phyloP scores from a whole-genome alignment of 2,113 vertebrate species.

The Rynchops niger region DNA sequence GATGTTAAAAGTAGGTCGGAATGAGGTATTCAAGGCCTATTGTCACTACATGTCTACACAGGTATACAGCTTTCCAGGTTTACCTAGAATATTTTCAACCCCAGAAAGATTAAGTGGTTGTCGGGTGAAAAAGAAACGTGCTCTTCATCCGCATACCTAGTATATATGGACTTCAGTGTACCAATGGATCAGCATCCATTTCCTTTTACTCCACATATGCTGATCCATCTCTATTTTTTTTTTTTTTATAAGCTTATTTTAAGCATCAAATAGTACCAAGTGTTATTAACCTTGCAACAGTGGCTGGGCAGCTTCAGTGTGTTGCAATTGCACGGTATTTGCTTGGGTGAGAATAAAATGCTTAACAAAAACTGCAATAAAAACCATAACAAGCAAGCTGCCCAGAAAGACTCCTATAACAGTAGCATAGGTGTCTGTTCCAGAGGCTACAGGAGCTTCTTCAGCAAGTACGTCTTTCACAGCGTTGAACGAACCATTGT shows the following conservation, averaged over 20 bases:
- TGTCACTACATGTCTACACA: not conserved
- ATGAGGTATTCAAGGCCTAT: not conserved
- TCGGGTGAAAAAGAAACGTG: not conserved
- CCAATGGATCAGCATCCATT: not conserved
- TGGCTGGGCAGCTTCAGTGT: slow-evolving; percentile 85
- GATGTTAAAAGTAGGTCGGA: not conserved
- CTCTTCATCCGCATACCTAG: not conserved
- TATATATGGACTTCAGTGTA: not conserved
- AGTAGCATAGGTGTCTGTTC: slow-evolving; percentile 71
- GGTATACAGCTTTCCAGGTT: not conserved
- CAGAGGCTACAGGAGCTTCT: not conserved
- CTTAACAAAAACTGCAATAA: slow-evolving; percentile 80
- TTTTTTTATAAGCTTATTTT: not conserved
- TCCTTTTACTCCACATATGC: not conserved
- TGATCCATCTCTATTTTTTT: not conserved
- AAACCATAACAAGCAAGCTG: slow-evolving; percentile 80
- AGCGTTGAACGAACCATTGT: slow-evolving; percentile 84
- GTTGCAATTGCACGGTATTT: slow-evolving; percentile 70
- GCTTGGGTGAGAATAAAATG: slow-evolving; percentile 80
- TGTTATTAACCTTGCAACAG: slow-evolving; percentile 77
- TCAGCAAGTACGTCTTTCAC: slow-evolving; percentile 81
- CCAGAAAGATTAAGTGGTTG: not conserved
- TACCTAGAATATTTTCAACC: not conserved
- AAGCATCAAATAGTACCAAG: not conserved
- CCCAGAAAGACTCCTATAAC: slow-evolving; percentile 81